Percentiles rank a stretch among this genome's conserved stretches.
Conservation (phyloP, 2,113 vertebrate species). For the Anoura caudifer region DNA sequence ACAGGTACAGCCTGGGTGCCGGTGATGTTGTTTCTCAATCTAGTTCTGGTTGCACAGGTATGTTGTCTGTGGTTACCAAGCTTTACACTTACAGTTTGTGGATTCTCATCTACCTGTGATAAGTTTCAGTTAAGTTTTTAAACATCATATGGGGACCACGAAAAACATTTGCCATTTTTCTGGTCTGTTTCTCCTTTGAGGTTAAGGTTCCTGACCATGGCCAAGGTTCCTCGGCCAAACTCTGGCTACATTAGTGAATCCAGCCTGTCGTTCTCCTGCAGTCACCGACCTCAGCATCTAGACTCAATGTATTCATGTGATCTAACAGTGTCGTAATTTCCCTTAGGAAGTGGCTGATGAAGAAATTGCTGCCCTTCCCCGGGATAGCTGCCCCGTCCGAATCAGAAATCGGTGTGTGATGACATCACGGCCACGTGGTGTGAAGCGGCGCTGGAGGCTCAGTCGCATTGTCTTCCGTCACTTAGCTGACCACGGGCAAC, state of each 20-base stretch:
- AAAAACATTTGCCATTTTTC: neutral
- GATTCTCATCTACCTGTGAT: neutral
- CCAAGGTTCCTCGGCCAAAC: neutral
- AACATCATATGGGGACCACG: neutral
- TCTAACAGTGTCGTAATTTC: neutral
- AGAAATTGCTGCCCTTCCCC: slow-evolving; percentile 91
- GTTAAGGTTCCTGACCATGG: neutral
- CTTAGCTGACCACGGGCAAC: slow-evolving; percentile 92
- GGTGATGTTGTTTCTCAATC: neutral
- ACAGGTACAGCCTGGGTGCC: neutral
- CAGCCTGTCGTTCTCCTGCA: neutral
- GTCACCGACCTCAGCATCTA: neutral
- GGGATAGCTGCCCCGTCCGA: slow-evolving; percentile 93
- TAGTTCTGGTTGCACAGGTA: neutral
- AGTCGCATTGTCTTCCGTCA: slow-evolving; percentile 96
- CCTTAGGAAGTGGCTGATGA: slow-evolving; percentile 90
- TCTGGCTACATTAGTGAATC: neutral
- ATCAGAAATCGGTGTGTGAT: slow-evolving; percentile 95
- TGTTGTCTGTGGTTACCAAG: neutral
- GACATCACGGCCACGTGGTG: slow-evolving; percentile 92
- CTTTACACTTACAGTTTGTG: neutral
- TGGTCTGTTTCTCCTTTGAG: neutral
- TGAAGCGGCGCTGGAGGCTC: slow-evolving; percentile 92
- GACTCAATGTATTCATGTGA: neutral
- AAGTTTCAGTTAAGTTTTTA: neutral